Percentiles rank a stretch among this genome's conserved stretches.
These are phyloP conservation scores for Tachystola acroxantha DNA, from an alignment of 2,888 invertebrate species.

Conservation along the genomic window DNA sequence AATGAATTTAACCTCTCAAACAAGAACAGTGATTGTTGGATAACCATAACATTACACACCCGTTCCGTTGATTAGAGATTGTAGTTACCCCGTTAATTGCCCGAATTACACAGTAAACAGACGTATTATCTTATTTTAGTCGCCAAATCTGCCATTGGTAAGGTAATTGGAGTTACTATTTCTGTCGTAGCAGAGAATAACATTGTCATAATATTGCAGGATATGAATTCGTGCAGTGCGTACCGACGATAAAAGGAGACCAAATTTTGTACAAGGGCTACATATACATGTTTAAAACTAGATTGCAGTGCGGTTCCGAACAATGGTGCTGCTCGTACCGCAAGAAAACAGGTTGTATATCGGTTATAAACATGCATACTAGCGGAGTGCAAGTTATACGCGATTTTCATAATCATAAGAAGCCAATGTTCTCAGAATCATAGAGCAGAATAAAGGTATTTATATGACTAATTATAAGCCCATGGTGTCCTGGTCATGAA, in stretches of 20 bases:
- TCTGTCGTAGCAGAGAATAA: not conserved
- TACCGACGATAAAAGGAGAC: conserved; percentile 66
- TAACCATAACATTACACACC: too few relatives aligned
- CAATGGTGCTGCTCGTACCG: conserved; percentile 68
- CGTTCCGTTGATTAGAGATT: too few relatives aligned
- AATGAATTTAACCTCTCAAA: too few relatives aligned
- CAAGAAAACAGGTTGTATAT: conserved; percentile 71
- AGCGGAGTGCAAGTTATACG: conserved; percentile 63
- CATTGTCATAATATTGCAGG: conserved; percentile 38
- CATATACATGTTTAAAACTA: conserved; percentile 65
- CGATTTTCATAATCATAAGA: conserved; percentile 69
- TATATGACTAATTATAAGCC: too few relatives aligned
- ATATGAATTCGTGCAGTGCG: conserved; percentile 65
- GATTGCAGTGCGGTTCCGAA: conserved; percentile 64
- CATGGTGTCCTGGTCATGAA: too few relatives aligned
- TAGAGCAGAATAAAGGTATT: too few relatives aligned
- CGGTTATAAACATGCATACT: conserved; percentile 65
- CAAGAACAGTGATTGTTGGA: too few relatives aligned
- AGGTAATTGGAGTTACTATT: not conserved
- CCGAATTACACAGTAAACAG: too few relatives aligned
- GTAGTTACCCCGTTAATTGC: too few relatives aligned
- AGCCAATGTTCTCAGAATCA: conserved; percentile 60
- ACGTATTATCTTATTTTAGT: conserved; percentile 2
- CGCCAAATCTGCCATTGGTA: not conserved
- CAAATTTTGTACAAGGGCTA: conserved; percentile 67